These are phyloP conservation scores for Agriopis marginaria DNA, from an alignment of 2,888 invertebrate genomes.

Conservation along the genomic window DNA sequence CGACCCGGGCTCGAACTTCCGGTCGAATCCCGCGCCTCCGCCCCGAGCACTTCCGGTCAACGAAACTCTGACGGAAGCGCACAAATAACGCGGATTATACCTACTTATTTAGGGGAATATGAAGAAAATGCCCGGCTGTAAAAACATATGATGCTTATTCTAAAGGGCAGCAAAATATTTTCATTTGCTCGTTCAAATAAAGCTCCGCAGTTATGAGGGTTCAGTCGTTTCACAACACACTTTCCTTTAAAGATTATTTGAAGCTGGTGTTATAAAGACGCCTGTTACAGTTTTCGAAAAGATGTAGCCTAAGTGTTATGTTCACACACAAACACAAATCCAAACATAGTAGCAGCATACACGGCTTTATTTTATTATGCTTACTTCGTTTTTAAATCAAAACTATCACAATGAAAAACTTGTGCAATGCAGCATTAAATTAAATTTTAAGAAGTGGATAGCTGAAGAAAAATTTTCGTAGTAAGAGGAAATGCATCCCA, in stretches of 20 bases:
- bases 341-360: too few relatives aligned
- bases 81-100: slow-evolving; percentile 52
- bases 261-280: not conserved
- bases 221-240: slow-evolving; percentile 5
- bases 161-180: slow-evolving; percentile 12
- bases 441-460: slow-evolving; percentile 40
- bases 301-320: not conserved
- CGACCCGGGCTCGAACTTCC: slow-evolving; percentile 76
- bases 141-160: slow-evolving; percentile 18
- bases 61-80: slow-evolving; percentile 69
- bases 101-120: slow-evolving; percentile 38
- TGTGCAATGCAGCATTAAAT: slow-evolving; percentile 31
- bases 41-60: slow-evolving; percentile 77
- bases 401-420: slow-evolving; percentile 19
- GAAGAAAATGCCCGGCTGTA: slow-evolving; percentile 11
- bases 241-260: slow-evolving; percentile 17
- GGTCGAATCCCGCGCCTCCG: slow-evolving; percentile 78
- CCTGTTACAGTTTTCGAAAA: slow-evolving; percentile 2
- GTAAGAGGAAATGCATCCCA: slow-evolving; percentile 47
- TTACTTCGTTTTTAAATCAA: not conserved
- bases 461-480: slow-evolving; percentile 42
- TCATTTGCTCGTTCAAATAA: slow-evolving; percentile 14
- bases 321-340: too few relatives aligned
- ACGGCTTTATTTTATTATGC: not conserved
- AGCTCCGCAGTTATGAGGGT: slow-evolving; percentile 19